Evolutionary conservation across 2,113 vertebrate species (phyloP), one percentile per base, ranked within the genome.

Genomic region (Corydoras sp.): DNA sequence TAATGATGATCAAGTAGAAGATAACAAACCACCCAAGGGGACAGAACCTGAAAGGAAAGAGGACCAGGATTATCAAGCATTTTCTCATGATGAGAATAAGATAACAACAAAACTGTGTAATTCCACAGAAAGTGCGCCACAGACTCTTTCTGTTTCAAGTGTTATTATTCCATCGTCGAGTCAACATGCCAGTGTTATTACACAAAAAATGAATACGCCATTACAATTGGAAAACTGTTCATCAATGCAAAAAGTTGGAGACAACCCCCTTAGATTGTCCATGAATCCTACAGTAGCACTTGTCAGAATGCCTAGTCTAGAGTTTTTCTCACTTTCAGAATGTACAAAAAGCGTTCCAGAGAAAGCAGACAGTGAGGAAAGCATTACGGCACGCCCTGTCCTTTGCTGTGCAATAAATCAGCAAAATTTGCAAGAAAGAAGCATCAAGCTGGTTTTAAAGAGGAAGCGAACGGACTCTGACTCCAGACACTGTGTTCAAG

Each of bases 271-370:
- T 18, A 10, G 6, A 48, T 59, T 10, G 6, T n/a, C 14, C 32
- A 75, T 91, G 77, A 90, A 91, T 75, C 88, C 91, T 9, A 86
- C 86, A 81, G 90, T 89, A 48, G 85, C 89, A 6, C 83, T 90
- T 73, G 58, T 90, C 68, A 86, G 85, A 71, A 89, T 91, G 6
- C 74, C 91, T 11, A 88, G 85, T 48, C 76, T 83, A 51, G 80
- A 83, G 5, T 61, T 11, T 51, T 66, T 51, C 43, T 66, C 77
- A n/a, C 43, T 70, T 60, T 15, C 75, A 14, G 12, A 78, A 86
- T 32, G 76, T 64, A 67, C 9, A 0, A 76, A 2, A 54, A 72
- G 75, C 7, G 32, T 50, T 68, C 58, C 82, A 50, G 69, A 85
- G 55, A 75, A 55, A 0, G 32, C 69, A 0, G 35, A 72, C 0